phyloP scores from a whole-genome alignment of 2,888 invertebrate genomes.

The Lamellibrachia satsuma region DNA sequence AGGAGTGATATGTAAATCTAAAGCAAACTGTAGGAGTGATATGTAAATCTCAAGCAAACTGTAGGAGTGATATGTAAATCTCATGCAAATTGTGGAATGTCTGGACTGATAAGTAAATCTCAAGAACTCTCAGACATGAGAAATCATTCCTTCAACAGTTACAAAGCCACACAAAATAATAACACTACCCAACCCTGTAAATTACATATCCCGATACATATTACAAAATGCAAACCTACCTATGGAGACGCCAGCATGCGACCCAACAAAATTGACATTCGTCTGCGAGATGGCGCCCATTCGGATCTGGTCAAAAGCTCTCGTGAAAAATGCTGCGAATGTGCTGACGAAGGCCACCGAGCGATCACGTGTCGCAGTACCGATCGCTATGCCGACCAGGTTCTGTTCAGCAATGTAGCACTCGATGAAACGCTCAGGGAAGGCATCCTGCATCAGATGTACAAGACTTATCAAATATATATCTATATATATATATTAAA shows the following conservation, averaged over 20 bases:
- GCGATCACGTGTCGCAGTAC: slow-evolving; percentile 90
- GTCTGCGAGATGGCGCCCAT: slow-evolving; percentile 99
- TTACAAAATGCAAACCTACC: not conserved
- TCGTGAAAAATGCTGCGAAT: slow-evolving; percentile 92
- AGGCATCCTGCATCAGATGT: slow-evolving; percentile 56
- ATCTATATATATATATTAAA: not conserved
- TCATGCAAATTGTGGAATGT: not conserved
- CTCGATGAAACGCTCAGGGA: slow-evolving; percentile 84
- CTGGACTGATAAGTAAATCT: not conserved
- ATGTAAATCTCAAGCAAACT: not conserved
- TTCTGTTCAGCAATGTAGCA: slow-evolving; percentile 99
- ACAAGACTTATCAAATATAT: too few relatives aligned
- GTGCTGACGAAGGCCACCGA: slow-evolving; percentile 95
- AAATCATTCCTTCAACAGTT: not conserved
- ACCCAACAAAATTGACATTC: slow-evolving; percentile 94
- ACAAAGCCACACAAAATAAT: not conserved
- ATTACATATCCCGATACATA: not conserved
- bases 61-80: not conserved
- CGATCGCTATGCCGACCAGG: slow-evolving; percentile 91
- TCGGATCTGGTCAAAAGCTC: slow-evolving; percentile 97
- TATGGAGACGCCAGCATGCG: slow-evolving; percentile 97
- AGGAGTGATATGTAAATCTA: not conserved
- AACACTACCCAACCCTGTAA: not conserved
- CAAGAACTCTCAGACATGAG: not conserved
- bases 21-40: not conserved